Conservation (phyloP, 2,113 vertebrate genomes). For the Noctilio leporinus region DNA sequence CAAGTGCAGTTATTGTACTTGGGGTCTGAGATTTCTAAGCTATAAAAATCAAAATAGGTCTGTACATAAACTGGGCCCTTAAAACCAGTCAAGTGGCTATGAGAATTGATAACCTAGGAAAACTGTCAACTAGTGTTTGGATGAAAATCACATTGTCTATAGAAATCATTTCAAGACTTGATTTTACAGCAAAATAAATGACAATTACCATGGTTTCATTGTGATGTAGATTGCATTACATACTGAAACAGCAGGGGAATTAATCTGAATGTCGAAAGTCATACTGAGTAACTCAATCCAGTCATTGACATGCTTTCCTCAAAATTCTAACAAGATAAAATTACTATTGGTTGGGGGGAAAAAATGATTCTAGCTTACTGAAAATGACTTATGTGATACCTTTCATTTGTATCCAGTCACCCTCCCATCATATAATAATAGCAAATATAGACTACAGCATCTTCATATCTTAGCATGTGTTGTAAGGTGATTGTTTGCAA, state of each 20-base stretch:
- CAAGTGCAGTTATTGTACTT: neutral
- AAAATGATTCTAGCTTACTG: neutral
- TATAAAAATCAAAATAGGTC: constrained; percentile 15
- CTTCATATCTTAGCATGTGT: neutral
- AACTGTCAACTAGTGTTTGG: neutral
- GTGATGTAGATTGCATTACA: neutral
- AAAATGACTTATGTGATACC: neutral
- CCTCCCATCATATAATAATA: neutral
- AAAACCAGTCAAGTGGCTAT: neutral
- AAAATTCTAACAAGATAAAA: constrained; percentile 32
- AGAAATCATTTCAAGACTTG: constrained; percentile 33
- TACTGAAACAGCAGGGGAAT: neutral
- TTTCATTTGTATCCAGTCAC: neutral
- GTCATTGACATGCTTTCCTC: constrained; percentile 25
- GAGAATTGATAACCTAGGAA: neutral
- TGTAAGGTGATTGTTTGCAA: neutral
- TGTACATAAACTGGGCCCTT: neutral
- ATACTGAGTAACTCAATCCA: neutral
- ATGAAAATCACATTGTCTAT: constrained; percentile 23
- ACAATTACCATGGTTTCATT: constrained; percentile 19
- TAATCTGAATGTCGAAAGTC: neutral
- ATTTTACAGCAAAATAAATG: neutral
- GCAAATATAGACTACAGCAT: neutral
- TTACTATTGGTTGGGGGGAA: neutral
- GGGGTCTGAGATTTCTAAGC: neutral